These are phyloP conservation scores for Nothobranchius furzeri DNA, from an alignment of 2,113 vertebrate species.

Conservation along the genomic window DNA sequence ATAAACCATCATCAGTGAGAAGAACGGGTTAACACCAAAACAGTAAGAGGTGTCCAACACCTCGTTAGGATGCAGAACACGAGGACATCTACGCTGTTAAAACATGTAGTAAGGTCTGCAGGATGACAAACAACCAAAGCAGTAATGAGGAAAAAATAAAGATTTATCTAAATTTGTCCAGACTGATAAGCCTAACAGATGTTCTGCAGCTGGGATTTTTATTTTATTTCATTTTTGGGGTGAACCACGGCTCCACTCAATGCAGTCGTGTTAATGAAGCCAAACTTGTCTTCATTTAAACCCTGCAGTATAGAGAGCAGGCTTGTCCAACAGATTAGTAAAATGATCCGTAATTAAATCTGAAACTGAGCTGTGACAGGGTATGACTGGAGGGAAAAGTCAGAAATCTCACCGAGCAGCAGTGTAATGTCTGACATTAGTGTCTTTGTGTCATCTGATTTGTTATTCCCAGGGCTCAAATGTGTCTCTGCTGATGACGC, in stretches of 20 bases:
- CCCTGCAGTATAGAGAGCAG: slow-evolving; percentile 3
- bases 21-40: slow-evolving; percentile 8
- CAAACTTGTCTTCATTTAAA: slow-evolving; percentile 32
- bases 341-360: slow-evolving; percentile 17
- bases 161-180: slow-evolving; percentile 5
- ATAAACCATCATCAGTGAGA: slow-evolving; percentile 24
- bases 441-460: slow-evolving; percentile 21
- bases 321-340: slow-evolving; percentile 24
- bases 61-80: slow-evolving; percentile 32
- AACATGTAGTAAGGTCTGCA: neutral
- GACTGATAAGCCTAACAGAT: too few species aligned
- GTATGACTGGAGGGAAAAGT: slow-evolving; percentile 5
- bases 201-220: too few species aligned
- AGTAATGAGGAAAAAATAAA: neutral
- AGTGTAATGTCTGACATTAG: slow-evolving; percentile 13
- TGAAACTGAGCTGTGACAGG: slow-evolving; percentile 28
- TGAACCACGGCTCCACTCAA: too few species aligned
- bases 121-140: slow-evolving; percentile 4
- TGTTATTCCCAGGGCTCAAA: slow-evolving; percentile 23
- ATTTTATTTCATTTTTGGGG: too few species aligned
- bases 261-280: too few species aligned
- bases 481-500: slow-evolving; percentile 47
- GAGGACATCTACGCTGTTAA: slow-evolving; percentile 9
- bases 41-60: slow-evolving; percentile 7
- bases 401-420: slow-evolving; percentile 4